phyloP scores from a whole-genome alignment of 2,797 vertebrate species.

The Aselliscus stoliczkanus region DNA sequence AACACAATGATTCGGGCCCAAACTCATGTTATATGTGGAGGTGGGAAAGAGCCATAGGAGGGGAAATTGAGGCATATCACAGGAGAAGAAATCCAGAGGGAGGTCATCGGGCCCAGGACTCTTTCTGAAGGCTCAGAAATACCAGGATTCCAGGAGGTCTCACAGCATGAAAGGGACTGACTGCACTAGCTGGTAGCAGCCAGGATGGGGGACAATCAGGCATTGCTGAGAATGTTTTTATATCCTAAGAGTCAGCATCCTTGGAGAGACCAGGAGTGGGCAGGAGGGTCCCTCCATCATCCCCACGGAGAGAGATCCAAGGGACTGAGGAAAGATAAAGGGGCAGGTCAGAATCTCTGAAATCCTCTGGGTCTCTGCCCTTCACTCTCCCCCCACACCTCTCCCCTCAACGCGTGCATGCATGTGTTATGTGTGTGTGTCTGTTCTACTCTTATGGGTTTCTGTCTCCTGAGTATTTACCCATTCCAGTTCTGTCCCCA shows the following conservation, averaged over 20 bases:
- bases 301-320: slow-evolving; percentile 58
- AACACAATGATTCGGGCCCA: slow-evolving; percentile 32
- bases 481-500: not conserved
- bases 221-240: not conserved
- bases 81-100: not conserved
- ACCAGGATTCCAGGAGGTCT: slow-evolving; percentile 39
- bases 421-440: not conserved
- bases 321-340: slow-evolving; percentile 43
- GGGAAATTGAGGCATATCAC: slow-evolving; percentile 45
- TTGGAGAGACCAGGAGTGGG: not conserved
- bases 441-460: not conserved
- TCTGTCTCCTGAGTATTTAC: not conserved
- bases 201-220: not conserved
- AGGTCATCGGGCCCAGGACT: not conserved
- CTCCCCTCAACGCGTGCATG: too few species aligned
- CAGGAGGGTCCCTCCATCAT: slow-evolving; percentile 55
- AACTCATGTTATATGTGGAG: slow-evolving; percentile 44
- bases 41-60: slow-evolving; percentile 7
- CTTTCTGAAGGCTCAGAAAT: slow-evolving; percentile 58
- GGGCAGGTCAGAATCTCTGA: not conserved
- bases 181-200: not conserved
- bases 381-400: too few species aligned
- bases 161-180: slow-evolving; percentile 15
- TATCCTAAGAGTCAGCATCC: slow-evolving; percentile 25
- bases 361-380: not conserved